phyloP scores from a whole-genome alignment of 2,888 invertebrate genomes.

The Hyles lineata region DNA sequence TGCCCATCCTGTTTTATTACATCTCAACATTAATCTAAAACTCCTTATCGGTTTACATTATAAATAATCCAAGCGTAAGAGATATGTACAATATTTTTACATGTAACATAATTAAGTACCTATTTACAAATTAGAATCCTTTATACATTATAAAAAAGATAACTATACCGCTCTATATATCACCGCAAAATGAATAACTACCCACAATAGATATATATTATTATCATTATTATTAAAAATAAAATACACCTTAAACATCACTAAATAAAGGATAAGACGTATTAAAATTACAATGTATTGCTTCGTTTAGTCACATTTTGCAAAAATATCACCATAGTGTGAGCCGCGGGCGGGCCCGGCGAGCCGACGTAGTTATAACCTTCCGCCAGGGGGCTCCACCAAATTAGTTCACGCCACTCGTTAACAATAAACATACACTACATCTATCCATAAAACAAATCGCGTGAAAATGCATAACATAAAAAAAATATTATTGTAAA shows the following conservation, averaged over 20 bases:
- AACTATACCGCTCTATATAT: constrained; percentile 82
- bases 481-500: background rate
- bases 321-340: constrained; percentile 86
- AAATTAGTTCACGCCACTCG: constrained; percentile 21
- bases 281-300: constrained; percentile 89
- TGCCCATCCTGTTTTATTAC: constrained; percentile 48
- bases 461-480: background rate
- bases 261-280: constrained; percentile 85
- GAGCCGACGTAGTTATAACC: constrained; percentile 42
- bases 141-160: constrained; percentile 84
- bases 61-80: constrained; percentile 83
- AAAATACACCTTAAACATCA: constrained; percentile 77
- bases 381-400: constrained; percentile 40
- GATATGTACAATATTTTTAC: constrained; percentile 85
- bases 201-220: constrained; percentile 80
- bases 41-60: constrained; percentile 73
- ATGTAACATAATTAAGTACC: constrained; percentile 83
- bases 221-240: constrained; percentile 69
- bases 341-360: constrained; percentile 55
- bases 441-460: background rate
- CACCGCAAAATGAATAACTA: constrained; percentile 84
- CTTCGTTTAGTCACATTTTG: constrained; percentile 90
- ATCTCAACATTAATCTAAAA: constrained; percentile 62
- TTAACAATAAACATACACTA: background rate
- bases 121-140: constrained; percentile 85